Evolutionary conservation across 2,888 invertebrate genomes (phyloP).

Genomic region (Ormyrus thymus): DNA sequence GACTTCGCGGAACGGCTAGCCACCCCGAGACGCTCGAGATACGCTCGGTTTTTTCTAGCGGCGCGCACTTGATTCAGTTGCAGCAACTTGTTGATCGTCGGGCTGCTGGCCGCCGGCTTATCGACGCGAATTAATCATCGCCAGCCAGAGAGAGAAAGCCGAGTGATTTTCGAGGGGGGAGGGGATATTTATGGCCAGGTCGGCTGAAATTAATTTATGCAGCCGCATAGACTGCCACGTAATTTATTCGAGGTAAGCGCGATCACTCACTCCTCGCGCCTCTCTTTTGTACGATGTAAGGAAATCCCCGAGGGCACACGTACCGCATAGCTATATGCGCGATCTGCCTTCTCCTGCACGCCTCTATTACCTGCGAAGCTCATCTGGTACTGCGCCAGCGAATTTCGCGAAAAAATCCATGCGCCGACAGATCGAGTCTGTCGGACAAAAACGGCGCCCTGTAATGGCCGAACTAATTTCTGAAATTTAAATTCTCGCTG

Average conservation of each 20-base stretch:
- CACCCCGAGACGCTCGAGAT: constrained; percentile 40
- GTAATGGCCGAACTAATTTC: constrained; percentile 75
- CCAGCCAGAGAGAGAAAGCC: background rate
- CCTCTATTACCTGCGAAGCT: background rate
- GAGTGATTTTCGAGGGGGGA: constrained; percentile 65
- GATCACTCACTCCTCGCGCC: constrained; percentile 68
- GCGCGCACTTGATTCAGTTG: background rate
- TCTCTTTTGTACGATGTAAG: constrained; percentile 28
- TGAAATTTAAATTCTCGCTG: constrained; percentile 72
- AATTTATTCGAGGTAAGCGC: constrained; percentile 71
- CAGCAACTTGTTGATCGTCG: constrained; percentile 3
- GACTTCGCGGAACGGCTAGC: constrained; percentile 67
- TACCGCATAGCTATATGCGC: background rate
- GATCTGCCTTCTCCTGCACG: background rate
- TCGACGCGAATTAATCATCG: constrained; percentile 39
- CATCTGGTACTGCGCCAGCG: background rate
- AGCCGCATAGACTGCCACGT: constrained; percentile 72
- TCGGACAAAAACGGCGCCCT: constrained; percentile 56
- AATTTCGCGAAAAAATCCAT: constrained; percentile 10
- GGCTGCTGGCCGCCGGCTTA: background rate
- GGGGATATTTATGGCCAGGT: constrained; percentile 70
- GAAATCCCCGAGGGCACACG: constrained; percentile 17
- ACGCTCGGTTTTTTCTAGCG: background rate
- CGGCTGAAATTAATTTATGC: constrained; percentile 73
- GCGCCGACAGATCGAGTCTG: constrained; percentile 3